Conservation (phyloP, 1,140 invertebrate species). For the Calliopsis andreniformis region DNA sequence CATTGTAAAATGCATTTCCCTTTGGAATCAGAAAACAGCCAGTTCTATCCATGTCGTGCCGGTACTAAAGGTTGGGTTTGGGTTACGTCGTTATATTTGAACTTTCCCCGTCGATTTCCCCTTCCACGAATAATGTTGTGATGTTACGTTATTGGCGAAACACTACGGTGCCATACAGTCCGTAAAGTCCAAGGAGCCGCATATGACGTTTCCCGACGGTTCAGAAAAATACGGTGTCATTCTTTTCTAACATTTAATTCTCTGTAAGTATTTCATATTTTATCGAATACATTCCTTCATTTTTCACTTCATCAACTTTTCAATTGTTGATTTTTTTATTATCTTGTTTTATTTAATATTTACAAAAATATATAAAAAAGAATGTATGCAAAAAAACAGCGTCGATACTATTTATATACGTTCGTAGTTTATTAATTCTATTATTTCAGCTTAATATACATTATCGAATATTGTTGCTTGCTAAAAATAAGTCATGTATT, state of each 20-base stretch:
- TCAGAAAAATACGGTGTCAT: background rate
- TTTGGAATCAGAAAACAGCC: conserved; percentile 28
- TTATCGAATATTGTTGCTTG: background rate
- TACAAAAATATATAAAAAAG: background rate
- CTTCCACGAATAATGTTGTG: conserved; percentile 25
- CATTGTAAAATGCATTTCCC: background rate
- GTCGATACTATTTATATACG: too few species aligned
- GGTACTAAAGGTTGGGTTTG: background rate
- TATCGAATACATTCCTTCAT: background rate
- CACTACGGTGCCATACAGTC: conserved; percentile 27
- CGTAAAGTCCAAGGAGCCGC: conserved; percentile 48
- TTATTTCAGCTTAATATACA: background rate
- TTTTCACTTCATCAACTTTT: background rate
- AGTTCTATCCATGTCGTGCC: conserved; percentile 40
- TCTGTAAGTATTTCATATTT: background rate
- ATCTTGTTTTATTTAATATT: background rate
- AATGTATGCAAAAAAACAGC: background rate
- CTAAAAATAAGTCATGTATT: background rate
- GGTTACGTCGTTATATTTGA: conserved; percentile 26
- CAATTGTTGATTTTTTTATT: background rate
- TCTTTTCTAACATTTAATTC: background rate
- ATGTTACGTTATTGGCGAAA: conserved; percentile 46
- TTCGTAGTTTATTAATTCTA: background rate
- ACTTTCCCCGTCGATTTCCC: conserved; percentile 48
- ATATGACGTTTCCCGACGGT: conserved; percentile 1